Percentiles rank a stretch among this genome's conserved stretches.
Conservation (phyloP, 2,113 vertebrate genomes). For the Coptodon rendalli region DNA sequence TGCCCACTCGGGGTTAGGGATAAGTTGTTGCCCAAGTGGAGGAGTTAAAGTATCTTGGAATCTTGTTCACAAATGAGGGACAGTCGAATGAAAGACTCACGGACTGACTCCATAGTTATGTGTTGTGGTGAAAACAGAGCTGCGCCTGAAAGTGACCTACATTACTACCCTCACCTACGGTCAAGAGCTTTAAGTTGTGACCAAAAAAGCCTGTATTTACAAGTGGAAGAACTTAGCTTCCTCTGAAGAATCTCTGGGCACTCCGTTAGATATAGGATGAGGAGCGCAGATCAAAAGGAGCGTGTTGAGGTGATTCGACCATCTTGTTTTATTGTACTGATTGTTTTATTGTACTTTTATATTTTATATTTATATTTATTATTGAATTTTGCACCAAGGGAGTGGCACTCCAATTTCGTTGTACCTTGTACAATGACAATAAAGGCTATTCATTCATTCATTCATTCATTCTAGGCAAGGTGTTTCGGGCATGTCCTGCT, state of each 20-base stretch:
- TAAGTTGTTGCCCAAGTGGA: background rate
- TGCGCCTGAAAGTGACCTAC: background rate
- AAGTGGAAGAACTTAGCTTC: background rate
- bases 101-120: background rate
- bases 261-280: background rate
- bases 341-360: too few species aligned
- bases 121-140: background rate
- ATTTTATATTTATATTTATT: too few species aligned
- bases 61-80: background rate
- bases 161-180: background rate
- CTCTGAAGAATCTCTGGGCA: background rate
- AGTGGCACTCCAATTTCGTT: too few species aligned
- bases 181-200: background rate
- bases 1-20: background rate
- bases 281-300: background rate
- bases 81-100: background rate
- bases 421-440: too few species aligned
- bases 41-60: background rate
- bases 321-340: background rate
- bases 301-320: background rate
- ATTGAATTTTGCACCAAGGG: too few species aligned
- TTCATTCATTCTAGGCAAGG: background rate
- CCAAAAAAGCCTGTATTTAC: background rate
- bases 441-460: too few species aligned
- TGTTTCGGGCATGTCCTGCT: background rate